phyloP scores from a whole-genome alignment of 1,140 invertebrate genomes.

The Achatina immaculata region DNA sequence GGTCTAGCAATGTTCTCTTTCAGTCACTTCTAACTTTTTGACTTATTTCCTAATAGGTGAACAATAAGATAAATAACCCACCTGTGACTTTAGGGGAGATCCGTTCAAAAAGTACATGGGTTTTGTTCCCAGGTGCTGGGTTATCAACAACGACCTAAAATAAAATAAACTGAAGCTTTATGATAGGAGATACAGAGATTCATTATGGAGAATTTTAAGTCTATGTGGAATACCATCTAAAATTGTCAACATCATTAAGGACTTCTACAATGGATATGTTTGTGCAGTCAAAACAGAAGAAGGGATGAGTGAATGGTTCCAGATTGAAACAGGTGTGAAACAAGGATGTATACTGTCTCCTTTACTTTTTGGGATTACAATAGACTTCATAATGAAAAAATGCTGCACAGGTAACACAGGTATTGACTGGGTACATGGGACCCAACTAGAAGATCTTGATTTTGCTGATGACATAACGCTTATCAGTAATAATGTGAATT shows the following conservation, averaged over 20 bases:
- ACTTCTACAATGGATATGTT: neutral
- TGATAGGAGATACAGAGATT: neutral
- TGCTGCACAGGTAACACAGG: too few relatives aligned
- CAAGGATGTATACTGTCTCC: too few relatives aligned
- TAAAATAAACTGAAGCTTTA: neutral
- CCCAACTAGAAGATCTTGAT: too few relatives aligned
- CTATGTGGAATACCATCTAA: neutral
- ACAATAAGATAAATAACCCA: neutral
- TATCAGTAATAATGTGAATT: too few relatives aligned
- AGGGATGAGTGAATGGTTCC: neutral
- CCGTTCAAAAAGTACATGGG: neutral
- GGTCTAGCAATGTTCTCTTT: neutral
- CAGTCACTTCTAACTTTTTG: neutral
- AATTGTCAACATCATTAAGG: too few relatives aligned
- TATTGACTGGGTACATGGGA: too few relatives aligned
- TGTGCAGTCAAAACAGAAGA: neutral
- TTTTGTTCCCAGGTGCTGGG: neutral
- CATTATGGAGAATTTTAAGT: neutral
- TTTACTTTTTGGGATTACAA: too few relatives aligned
- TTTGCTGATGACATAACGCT: too few relatives aligned
- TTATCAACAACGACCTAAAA: constrained; percentile 18
- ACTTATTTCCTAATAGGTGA: neutral
- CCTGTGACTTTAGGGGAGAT: constrained; percentile 31
- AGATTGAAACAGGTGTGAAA: too few relatives aligned
- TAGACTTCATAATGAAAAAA: too few relatives aligned